Evolutionary conservation across 2,888 invertebrate genomes (phyloP), one percentile per base, ranked within the genome.

Genomic region (Caenorhabditis uteleia): DNA sequence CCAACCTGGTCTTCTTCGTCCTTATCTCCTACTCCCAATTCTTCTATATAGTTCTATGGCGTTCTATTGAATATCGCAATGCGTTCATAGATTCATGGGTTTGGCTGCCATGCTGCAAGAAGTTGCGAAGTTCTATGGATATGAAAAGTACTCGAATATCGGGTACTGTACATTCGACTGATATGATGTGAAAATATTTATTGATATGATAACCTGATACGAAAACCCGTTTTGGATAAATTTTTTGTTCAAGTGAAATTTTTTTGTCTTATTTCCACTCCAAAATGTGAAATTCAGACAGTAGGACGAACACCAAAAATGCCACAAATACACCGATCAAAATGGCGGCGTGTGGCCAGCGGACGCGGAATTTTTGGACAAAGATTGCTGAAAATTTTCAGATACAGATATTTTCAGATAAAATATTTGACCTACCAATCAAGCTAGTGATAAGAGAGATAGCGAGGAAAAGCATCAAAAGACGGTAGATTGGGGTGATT

Each of bases 231-330:
- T 38, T 38, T 38, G 10, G 5, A 6, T 38, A 20, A 3, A 20
- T 5, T 23, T 23, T 3, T 25, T 21, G 14, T 10, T 40, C 3
- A 39, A 4, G 21, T 39, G 14, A 40, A 25, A 2, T 25, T 23
- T 40, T 25, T 39, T 20, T n/a, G n/a, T 34, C 7, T 34, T 16
- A 60, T n/a, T 62, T 54, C 70, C 70, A 67, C 12, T 39, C 50
- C 26, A 70, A 31, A 23, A 68, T 62, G 26, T 65, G 60, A 31
- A 60, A 51, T 34, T 69, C 72, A 18, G 64, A 55, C 18, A 72
- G 59, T 20, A 61, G 46, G 18, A 61, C 61, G 45, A 67, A 53
- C 0, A 68, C 39, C 12, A 72, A 45, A 46, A 72, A 72, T 10
- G 54, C 27, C 14, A 45, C 58, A 45, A 69, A 72, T 23, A 69